Evolutionary conservation across 2,797 vertebrate species (phyloP).

Genomic region (Synaphobranchus kaupii): DNA sequence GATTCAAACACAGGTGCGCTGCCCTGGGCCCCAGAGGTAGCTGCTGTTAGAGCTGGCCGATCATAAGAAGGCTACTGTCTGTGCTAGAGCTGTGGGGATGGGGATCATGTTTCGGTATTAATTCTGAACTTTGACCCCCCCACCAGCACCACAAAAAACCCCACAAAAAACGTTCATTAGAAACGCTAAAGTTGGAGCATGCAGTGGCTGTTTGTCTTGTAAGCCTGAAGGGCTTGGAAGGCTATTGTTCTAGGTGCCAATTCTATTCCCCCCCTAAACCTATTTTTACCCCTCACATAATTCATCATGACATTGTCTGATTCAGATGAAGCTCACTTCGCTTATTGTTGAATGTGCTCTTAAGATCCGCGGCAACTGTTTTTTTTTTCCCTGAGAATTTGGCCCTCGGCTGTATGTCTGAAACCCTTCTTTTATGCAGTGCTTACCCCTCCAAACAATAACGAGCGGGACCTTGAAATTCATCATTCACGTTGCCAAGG

Average conservation of each 20-base stretch:
- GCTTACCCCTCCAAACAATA: background rate
- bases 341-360: background rate
- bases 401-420: background rate
- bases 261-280: background rate
- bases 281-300: background rate
- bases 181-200: background rate
- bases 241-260: background rate
- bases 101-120: background rate
- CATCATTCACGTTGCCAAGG: conserved; percentile 1
- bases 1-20: background rate
- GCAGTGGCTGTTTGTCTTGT: background rate
- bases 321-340: background rate
- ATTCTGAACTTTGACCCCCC: background rate
- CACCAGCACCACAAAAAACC: background rate
- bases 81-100: background rate
- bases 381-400: background rate
- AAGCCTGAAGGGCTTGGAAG: background rate
- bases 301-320: background rate
- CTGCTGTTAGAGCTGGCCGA: background rate
- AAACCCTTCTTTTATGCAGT: background rate
- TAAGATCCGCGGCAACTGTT: background rate
- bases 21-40: background rate
- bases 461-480: background rate
- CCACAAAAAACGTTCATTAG: background rate
- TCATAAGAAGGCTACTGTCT: background rate